Base-by-base conservation (phyloP, 2,113 vertebrate genomes). In the Agapornis roseicollis region DNA sequence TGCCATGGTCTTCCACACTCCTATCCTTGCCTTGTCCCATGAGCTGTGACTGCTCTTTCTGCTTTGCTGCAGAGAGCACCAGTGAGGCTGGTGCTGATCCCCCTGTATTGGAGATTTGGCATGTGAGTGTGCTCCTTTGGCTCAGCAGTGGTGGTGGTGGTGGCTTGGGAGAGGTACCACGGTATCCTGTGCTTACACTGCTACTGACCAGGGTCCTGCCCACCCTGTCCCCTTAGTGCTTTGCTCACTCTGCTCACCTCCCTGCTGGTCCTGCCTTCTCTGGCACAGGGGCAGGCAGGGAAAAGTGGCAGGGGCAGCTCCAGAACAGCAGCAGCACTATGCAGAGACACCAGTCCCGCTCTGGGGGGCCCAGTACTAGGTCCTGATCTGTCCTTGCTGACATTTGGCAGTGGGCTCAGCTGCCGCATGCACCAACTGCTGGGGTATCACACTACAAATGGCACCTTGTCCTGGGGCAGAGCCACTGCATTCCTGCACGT, bases 341-440 rank as follows among this genome's bases (percentile, higher is more conserved):
- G 65, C 49, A 1, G 11, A 50, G 17, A 56, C 9, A 9, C 20
- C 5, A 7, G 18, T 24, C 28, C 31, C 35, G 15, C 33, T 66
- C 29, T 3, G 13, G 12, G 53, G 27, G 41, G 7, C 24, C 61
- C 71, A 35, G 52, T 0, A 1, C 9, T 9, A 0, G 0, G 0
- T 17, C 49, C 60, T 55, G 19, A 16, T 17, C 53, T 4, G 2
- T 33, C 42, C 13, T 46, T 2, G 0, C 35, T 69, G 69, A 41
- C 46, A 15, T 2, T 7, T 60, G 73, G 60, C 69, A 31, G 78
- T 4, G 20, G 60, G 31, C 55, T 81, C 85, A 66, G 81, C 73
- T 93, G 91, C 70, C 6, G 44, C n/a, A 17, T 3, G 15, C 50
- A 31, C 22, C 85, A n/a, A 0, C 39, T 64, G 73, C 85, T 56